These are phyloP conservation scores for Odocoileus hemionus DNA, from an alignment of 2,113 vertebrate genomes.

Conservation along the genomic window DNA sequence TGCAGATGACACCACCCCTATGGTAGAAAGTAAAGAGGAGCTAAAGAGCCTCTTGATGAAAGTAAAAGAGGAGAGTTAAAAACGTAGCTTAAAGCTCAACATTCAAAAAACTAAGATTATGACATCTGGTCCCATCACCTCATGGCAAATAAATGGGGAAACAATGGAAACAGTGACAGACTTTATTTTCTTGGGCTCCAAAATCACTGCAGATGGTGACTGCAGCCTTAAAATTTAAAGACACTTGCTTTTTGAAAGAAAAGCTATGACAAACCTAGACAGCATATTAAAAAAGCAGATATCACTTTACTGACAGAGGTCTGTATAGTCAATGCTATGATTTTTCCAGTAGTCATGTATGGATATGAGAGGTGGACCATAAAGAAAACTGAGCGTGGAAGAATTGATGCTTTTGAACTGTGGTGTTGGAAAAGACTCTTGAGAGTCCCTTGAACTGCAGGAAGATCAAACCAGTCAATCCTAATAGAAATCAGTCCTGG, in stretches of 20 bases:
- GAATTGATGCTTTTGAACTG: background rate
- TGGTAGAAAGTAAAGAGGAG: background rate
- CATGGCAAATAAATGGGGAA: background rate
- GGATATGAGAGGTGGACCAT: background rate
- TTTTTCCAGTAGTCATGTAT: background rate
- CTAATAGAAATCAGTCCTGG: background rate
- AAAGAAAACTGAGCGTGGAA: rapidly evolving
- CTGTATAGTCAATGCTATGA: background rate
- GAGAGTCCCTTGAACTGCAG: background rate
- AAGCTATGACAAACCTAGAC: background rate
- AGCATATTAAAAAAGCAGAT: background rate
- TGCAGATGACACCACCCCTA: background rate
- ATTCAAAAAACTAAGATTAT: background rate
- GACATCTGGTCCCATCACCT: background rate
- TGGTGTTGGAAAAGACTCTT: background rate
- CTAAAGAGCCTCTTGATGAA: background rate
- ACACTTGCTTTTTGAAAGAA: background rate
- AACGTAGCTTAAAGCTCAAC: background rate
- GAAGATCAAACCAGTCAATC: background rate
- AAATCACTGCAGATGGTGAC: background rate
- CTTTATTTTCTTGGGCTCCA: background rate
- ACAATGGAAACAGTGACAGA: background rate
- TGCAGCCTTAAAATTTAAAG: background rate
- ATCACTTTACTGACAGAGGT: background rate
- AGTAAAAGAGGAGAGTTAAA: background rate